Base-by-base conservation (phyloP, 1,140 invertebrate genomes). In the Brachionus rotundiformis region DNA sequence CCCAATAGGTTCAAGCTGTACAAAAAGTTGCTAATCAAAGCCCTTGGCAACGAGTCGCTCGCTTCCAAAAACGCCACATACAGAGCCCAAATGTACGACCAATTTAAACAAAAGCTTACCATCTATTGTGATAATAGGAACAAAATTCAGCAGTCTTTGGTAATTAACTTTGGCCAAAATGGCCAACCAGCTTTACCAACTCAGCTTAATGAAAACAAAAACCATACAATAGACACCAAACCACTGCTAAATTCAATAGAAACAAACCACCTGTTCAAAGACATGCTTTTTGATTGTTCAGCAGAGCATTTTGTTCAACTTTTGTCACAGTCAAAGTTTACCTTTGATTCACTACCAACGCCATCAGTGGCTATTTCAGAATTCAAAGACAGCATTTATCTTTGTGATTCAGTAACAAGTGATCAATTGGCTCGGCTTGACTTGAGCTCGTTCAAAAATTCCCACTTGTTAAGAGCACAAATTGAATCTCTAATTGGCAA, bases 291-390 rank as follows among this genome's bases (percentile, higher is more conserved):
- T 63, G 59, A 23, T 13, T 25, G 10, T 13, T 63, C 59, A 31
- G 27, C 27, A 27, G 19, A 63, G 11, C 23, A 63, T 13, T 68
- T 68, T 31, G n/a, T 68, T 19, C 25, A 8, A 68, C 13, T 8
- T 19, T 31, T 68, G n/a, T 31, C 27, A n/a, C n/a, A 68, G 10
- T 68, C 63, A 68, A 68, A 68, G 36, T 68, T 68, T 68, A n/a
- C 59, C 1, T 27, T 63, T n/a, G n/a, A n/a, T n/a, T 27, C 10
- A 13, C 59, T 33, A 33, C 27, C 11, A 33, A 16, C 29, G 1
- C 3, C 4, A n/a, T n/a, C n/a, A n/a, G n/a, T n/a, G n/a, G n/a
- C n/a, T n/a, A n/a, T n/a, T n/a, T n/a, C n/a, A 68, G 11, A 68
- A 13, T 68, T 68, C 33, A 33, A 33, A 16, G 27, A 68, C 4